Conservation (phyloP, 2,797 vertebrate species). For the Tauraco hartlaubi region DNA sequence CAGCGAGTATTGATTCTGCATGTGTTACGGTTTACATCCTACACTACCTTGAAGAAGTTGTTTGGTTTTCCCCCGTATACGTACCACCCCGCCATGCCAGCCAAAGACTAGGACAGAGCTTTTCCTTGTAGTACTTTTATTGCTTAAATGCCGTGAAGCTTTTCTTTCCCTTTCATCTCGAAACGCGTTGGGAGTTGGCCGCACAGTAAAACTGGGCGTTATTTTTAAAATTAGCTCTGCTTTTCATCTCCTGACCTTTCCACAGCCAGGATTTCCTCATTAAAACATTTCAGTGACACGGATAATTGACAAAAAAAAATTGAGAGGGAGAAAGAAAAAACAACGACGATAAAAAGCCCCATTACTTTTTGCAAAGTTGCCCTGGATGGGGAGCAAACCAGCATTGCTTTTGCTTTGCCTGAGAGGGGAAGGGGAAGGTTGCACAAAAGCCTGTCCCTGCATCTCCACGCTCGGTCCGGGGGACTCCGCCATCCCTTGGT, state of each 20-base stretch:
- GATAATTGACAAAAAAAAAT: conserved; percentile 30
- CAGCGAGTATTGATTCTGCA: fast-evolving
- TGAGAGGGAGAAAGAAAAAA: conserved; percentile 28
- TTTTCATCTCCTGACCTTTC: conserved; percentile 56
- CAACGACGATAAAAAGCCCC: not conserved
- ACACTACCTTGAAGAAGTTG: conserved; percentile 41
- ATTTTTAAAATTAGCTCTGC: conserved; percentile 56
- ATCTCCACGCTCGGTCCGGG: not conserved
- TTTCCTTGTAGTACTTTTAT: conserved; percentile 55
- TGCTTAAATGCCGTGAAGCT: conserved; percentile 21
- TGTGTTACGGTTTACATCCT: not conserved
- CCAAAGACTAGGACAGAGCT: conserved; percentile 26
- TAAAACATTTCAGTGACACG: conserved; percentile 44
- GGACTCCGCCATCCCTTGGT: not conserved
- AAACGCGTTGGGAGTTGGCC: conserved; percentile 32
- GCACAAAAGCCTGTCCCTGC: not conserved
- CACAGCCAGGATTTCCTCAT: conserved; percentile 60
- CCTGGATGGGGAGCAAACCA: not conserved
- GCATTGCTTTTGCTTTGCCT: not conserved
- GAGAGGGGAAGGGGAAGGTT: not conserved
- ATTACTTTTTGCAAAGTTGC: conserved; percentile 30
- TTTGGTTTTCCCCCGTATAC: not conserved
- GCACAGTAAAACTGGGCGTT: conserved; percentile 7
- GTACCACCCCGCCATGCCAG: not conserved
- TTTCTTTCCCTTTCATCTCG: conserved; percentile 51